A percentile compares a stretch with the other conserved stretches of the same genome.
Evolutionary conservation across 1,140 invertebrate genomes (phyloP).

Genomic region (Triops cancriformis): DNA sequence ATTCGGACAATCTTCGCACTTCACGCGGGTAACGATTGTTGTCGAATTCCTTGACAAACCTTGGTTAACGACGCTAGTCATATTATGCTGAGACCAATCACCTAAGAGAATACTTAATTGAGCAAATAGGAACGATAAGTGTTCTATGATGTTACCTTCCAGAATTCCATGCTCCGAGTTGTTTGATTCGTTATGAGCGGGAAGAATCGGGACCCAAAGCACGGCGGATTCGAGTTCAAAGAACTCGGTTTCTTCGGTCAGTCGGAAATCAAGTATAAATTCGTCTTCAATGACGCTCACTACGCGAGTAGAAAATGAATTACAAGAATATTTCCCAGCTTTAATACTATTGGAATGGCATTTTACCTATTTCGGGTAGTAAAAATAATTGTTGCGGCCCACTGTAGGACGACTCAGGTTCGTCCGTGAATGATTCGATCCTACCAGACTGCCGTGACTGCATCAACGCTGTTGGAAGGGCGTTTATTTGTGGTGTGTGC

Average conservation of each 20-base stretch:
- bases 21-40: conserved; percentile 11
- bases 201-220: conserved; percentile 16
- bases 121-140: neutral
- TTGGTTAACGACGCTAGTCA: neutral
- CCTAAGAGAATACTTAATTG: neutral
- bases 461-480: conserved; percentile 34
- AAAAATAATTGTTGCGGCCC: conserved; percentile 7
- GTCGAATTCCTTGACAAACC: conserved; percentile 12
- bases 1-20: neutral
- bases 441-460: neutral
- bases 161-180: neutral
- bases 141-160: neutral
- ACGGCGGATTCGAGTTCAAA: conserved; percentile 20
- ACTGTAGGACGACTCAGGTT: neutral
- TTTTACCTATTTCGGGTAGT: conserved; percentile 5
- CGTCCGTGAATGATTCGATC: neutral
- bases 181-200: neutral
- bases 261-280: neutral
- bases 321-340: neutral
- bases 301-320: neutral
- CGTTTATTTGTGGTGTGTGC: conserved; percentile 46
- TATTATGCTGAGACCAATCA: conserved; percentile 14
- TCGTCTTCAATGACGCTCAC: neutral
- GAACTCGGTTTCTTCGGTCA: conserved; percentile 21
- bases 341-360: too few species aligned